These are phyloP conservation scores for Capricornis sumatraensis DNA, from an alignment of 2,113 vertebrate species.

Conservation along the genomic window DNA sequence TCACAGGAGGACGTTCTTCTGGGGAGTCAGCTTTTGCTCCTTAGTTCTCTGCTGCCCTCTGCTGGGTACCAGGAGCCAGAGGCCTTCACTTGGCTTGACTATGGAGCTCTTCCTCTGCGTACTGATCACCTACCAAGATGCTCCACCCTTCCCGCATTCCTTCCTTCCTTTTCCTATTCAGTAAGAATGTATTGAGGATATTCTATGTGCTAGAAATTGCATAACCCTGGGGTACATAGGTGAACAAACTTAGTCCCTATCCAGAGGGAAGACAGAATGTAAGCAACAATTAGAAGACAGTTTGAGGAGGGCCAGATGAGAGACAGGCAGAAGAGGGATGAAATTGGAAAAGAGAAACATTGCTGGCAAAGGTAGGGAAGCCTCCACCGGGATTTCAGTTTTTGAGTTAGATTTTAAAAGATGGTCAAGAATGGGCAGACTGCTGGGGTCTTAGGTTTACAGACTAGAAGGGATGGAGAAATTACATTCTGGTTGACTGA, in stretches of 20 bases:
- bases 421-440: not conserved
- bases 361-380: not conserved
- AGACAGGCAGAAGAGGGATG: not conserved
- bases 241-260: not conserved
- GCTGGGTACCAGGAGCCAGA: not conserved
- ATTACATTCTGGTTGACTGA: constrained; percentile 41
- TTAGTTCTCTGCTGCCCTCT: constrained; percentile 15
- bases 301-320: not conserved
- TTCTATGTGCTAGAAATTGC: not conserved
- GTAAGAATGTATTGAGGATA: not conserved
- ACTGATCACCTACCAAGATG: not conserved
- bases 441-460: constrained; percentile 13
- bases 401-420: not conserved
- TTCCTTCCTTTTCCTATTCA: not conserved
- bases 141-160: not conserved
- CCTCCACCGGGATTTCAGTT: not conserved
- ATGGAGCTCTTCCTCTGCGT: not conserved
- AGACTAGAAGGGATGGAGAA: not conserved
- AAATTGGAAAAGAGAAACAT: not conserved
- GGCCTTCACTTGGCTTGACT: not conserved
- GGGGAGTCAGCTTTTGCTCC: not conserved
- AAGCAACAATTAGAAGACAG: not conserved
- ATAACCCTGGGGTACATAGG: not conserved
- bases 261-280: not conserved
- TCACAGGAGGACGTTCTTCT: not conserved